A percentile compares a stretch with the other conserved stretches of the same genome.
phyloP scores from a whole-genome alignment of 2,113 vertebrate species.

The Uropsilus gracilis region DNA sequence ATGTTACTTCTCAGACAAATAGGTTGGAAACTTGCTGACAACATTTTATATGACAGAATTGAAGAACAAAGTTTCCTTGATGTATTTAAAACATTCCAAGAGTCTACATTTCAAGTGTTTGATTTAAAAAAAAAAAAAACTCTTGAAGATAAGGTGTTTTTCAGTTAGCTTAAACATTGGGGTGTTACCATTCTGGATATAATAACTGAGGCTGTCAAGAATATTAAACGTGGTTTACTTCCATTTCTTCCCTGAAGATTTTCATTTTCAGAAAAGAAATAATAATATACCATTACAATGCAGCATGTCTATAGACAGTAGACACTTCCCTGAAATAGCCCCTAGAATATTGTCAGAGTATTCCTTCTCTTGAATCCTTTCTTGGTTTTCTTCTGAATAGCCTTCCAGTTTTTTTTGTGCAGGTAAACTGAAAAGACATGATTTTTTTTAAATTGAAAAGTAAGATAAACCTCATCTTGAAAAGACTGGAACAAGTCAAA shows the following conservation, averaged over 20 bases:
- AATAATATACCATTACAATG: not conserved
- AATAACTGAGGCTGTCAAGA: not conserved
- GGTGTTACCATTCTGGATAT: not conserved
- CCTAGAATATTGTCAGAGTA: not conserved
- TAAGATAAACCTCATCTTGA: not conserved
- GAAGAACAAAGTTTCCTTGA: not conserved
- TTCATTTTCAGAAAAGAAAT: not conserved
- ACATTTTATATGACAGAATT: not conserved
- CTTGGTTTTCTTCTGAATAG: not conserved
- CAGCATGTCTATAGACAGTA: too few species aligned
- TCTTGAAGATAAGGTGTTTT: constrained; percentile 4
- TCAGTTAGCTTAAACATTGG: not conserved
- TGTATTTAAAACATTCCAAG: not conserved
- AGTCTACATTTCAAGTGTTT: not conserved
- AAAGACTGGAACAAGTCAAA: not conserved
- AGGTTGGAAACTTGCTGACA: not conserved
- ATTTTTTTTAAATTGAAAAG: not conserved
- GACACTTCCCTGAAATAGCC: not conserved
- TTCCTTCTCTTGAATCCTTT: not conserved
- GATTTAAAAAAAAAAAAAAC: not conserved
- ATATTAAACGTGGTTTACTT: not conserved
- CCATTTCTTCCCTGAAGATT: not conserved
- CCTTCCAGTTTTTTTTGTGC: not conserved
- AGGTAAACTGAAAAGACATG: not conserved
- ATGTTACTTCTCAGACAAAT: not conserved